Conservation (phyloP, 2,113 vertebrate species). For the Dicentrarchus labrax region DNA sequence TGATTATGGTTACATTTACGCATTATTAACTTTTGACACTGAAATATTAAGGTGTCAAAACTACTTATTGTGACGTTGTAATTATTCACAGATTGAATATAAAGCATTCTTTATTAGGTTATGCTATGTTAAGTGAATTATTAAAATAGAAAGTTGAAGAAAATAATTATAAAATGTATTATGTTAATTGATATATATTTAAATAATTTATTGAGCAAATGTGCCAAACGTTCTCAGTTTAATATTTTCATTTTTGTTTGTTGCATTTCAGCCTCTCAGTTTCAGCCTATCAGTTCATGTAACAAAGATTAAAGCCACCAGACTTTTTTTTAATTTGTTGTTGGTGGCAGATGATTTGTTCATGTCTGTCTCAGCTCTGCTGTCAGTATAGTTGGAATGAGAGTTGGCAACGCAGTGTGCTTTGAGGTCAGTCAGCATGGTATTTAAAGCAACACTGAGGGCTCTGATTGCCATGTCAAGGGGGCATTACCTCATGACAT, state of each 20-base stretch:
- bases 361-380: not conserved
- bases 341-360: not conserved
- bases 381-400: not conserved
- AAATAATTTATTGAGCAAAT: not conserved
- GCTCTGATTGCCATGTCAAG: conserved; percentile 21
- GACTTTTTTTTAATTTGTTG: not conserved
- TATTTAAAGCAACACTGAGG: conserved; percentile 41
- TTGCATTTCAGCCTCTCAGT: not conserved
- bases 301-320: not conserved
- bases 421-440: conserved; percentile 20
- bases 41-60: not conserved
- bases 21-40: not conserved
- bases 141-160: not conserved
- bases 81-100: not conserved
- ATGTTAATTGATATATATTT: not conserved
- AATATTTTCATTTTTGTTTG: not conserved
- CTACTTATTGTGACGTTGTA: not conserved
- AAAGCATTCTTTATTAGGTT: not conserved
- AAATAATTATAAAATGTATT: not conserved
- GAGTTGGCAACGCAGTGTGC: not conserved
- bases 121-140: not conserved
- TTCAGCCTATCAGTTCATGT: not conserved
- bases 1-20: not conserved
- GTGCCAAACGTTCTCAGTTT: not conserved
- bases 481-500: not conserved